Base-by-base conservation (phyloP, 2,113 vertebrate species). In the Mystacornis crossleyi region DNA sequence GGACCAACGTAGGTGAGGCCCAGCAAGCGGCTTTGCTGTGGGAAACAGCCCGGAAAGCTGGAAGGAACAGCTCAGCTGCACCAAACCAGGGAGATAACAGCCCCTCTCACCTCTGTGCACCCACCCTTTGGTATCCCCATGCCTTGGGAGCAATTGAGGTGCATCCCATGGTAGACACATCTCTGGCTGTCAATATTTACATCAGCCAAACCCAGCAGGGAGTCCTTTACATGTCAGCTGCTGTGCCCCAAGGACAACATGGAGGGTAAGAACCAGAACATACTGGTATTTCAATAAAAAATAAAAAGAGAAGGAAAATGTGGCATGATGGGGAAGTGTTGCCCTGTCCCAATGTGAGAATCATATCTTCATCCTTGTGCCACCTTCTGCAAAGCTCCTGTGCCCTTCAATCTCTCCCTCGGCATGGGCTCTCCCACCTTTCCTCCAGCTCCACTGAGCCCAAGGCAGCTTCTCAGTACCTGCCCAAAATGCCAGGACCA, bases 301-400 rank as follows among this genome's bases (percentile, higher is more conserved):
- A 12, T 9, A 29, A 23, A 33, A 47, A 34, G 53, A 38, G 18
- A 8, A 9, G 18, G 15, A 16, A 69, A 82, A 79, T 12, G 0
- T 8, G 36, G 12, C 10, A 12, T 2, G 2, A 47, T 15, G 40
- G 5, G 18, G 19, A 43, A 54, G 12, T 3, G n/a, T 9, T 74
- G 55, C n/a, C 55, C 70, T 29, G 8, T 36, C 51, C 51, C 14
- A 5, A 45, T 14, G 21, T 1, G 13, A 61, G n/a, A 23, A 12
- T 1, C 16, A 0, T 2, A 21, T 2, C 47, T 54, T 26, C 38
- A 40, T 13, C 66, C 25, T 23, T 4, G 1, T 3, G 14, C 12
- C 53, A 29, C 42, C 42, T 75, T 18, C 55, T 38, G 50, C 45
- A 61, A 53, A 74, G 40, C 60, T 54, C 42, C 42, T 13, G 18